Conservation (phyloP, 2,888 invertebrate species). For the Drosophila austrosaltans region DNA sequence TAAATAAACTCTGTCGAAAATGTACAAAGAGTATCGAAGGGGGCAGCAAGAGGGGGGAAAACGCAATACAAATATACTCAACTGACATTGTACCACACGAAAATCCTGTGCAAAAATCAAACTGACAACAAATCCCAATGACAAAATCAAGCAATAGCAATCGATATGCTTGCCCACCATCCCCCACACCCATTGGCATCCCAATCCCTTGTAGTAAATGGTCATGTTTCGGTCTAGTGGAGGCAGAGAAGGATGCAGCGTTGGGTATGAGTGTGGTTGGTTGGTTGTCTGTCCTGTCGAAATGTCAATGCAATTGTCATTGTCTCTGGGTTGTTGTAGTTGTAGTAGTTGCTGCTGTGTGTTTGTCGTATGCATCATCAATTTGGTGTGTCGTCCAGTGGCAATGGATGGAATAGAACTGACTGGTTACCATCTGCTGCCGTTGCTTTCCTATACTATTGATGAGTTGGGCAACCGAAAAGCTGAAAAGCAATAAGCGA, state of each 20-base stretch:
- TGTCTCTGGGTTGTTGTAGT: slow-evolving; percentile 38
- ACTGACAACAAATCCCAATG: slow-evolving; percentile 77
- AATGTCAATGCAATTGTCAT: slow-evolving; percentile 75
- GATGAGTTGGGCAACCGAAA: slow-evolving; percentile 56
- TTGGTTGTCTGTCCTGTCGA: slow-evolving; percentile 58
- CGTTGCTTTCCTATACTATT: slow-evolving; percentile 43
- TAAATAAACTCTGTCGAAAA: slow-evolving; percentile 64
- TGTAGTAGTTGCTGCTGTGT: slow-evolving; percentile 39
- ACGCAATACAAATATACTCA: slow-evolving; percentile 46
- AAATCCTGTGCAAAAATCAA: slow-evolving; percentile 65
- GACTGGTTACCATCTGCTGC: slow-evolving; percentile 43
- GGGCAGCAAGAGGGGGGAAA: slow-evolving; percentile 8
- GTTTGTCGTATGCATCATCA: slow-evolving; percentile 74
- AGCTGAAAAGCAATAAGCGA: slow-evolving; percentile 68
- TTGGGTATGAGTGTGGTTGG: slow-evolving; percentile 30
- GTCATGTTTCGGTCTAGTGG: slow-evolving; percentile 77
- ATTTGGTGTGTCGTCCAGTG: slow-evolving; percentile 58
- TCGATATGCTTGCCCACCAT: slow-evolving; percentile 57
- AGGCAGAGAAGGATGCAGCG: background rate
- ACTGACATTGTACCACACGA: slow-evolving; percentile 22
- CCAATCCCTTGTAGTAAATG: slow-evolving; percentile 55
- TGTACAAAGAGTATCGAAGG: slow-evolving; percentile 2
- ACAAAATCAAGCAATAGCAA: slow-evolving; percentile 79
- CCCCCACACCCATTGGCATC: background rate
- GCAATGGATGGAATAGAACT: slow-evolving; percentile 20